Base-by-base conservation (phyloP, 2,888 invertebrate genomes). In the Epirrhoe alternata region DNA sequence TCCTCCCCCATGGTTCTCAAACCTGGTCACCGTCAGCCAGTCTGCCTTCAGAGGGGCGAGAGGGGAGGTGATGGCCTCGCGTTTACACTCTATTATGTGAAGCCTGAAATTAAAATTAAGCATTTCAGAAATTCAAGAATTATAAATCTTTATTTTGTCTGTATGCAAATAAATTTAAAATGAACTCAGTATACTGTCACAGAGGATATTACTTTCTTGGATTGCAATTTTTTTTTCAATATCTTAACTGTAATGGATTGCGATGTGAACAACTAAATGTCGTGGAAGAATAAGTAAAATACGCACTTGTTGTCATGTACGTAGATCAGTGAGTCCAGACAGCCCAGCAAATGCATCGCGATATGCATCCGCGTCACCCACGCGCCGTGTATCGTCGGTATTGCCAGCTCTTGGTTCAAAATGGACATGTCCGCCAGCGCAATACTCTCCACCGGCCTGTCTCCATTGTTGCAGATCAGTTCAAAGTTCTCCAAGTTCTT, bases 1-100 rank as follows among this genome's bases (percentile, higher is more conserved):
- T 5, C 99, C 99, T 31, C 99, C 99, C 1, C 99, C 99, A 81
- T 98, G 97, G 87, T 97, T 97, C 85, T 98, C 98, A 87, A 99
- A 99, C 72, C 99, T 94, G 82, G 97, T 97, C 16, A 98, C 97
- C 1, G 96, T 95, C 55, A 95, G 94, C 83, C 96, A 98, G 85
- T 98, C 98, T 79, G 97, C 97, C 74, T 96, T 95, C 33, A 95
- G 95, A 0, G 87, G 84, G 1, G 78, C 77, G 5, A 83, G 75
- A 0, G 89, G 86, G 0, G 86, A 81, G 0, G 80, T 64, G 5
- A 80, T 71, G 12, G 69, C 81, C 33, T 92, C 91, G 35, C 83
- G 79, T 65, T 89, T 91, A 63, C 86, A 86, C 38, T 89, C 89
- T 17, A 84, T 80, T 68, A 83, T 76, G 38, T 83, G 78, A 10